Base-by-base conservation (phyloP, 2,113 vertebrate genomes). In the Myiagra hebetior region DNA sequence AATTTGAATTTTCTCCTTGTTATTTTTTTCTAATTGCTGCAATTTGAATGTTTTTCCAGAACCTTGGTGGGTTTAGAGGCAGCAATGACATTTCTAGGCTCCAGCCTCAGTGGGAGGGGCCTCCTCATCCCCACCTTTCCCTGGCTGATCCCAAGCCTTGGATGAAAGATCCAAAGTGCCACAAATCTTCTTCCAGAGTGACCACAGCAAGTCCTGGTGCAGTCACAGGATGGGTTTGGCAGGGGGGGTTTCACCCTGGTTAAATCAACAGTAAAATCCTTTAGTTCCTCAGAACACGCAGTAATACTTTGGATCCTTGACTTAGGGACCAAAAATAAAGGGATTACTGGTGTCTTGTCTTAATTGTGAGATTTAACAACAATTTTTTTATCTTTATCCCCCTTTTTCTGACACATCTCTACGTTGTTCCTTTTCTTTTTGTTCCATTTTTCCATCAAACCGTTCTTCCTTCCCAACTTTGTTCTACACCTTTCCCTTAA, bases 401-500 rank as follows among this genome's bases (percentile, higher is more conserved):
- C 28, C 8, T 70, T 73, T 42, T 70, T 12, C 50, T 13, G 20
- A 15, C 19, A 26, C 42, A n/a, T 6, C 46, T 56, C 63, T 7
- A 1, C 0, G 0, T 46, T 6, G 3, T 30, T 41, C 31, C 59
- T 4, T 47, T 50, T 15, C 27, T 41, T 62, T 74, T 18, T 5
- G 18, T 5, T 62, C 70, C 4, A 1, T 69, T 76, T 78, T 88
- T 23, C 68, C 64, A 57, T 70, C 49, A 19, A 42, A 11, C 18
- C 63, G 1, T 82, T 65, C 79, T 44, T 52, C 35, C 55, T 37
- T 9, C 39, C 60, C 79, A 42, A 35, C 76, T 88, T 76, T 52
- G 46, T 68, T 81, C 87, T 64, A 24, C 80, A 86, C 80, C 84
- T 92, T 94, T 93, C 85, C 85, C 89, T 87, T 68, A 62, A 28